Evolutionary conservation across 1,140 invertebrate species (phyloP), one percentile per base, ranked within the genome.

Genomic region (Hydropsyche tenuis): DNA sequence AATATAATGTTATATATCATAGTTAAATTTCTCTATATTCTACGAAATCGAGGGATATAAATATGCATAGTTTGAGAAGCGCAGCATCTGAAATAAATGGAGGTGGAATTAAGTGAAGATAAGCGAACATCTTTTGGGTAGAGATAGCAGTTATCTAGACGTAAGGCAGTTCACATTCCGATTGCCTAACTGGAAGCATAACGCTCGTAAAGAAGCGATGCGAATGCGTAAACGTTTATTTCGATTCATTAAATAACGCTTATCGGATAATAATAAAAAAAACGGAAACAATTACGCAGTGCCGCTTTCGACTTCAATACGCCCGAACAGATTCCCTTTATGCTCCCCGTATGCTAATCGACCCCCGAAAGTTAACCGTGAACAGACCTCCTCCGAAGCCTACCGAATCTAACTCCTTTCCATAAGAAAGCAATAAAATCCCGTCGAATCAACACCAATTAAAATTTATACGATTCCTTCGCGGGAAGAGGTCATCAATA

Each of bases 51-150:
- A 37, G 30, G 3, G 9, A 4, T 37, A 37, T 53, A 11, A 12
- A 20, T 53, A 7, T 18, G 5, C 9, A 25, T n/a, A 43, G 63
- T 65, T 65, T 65, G 63, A 65, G 63, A 65, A 65, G 30, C 63
- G 63, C 63, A 65, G 12, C 23, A 65, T 45, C 23, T 14, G 30
- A 43, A 65, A 65, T 65, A 42, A 65, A 65, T 23, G 12, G 63
- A 45, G 27, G 63, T 65, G 30, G 37, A 65, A 65, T 65, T 65
- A 65, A 65, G 30, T 14, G 30, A 65, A 65, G 63, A 65, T 65
- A 65, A 65, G 30, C 14, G 42, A 43, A 43, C 63, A 65, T 65
- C 63, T 65, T 18, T 42, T 20, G 9, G 22, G 20, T 60, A 60
- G 56, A 60, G 56, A 60, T 60, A 25, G 23, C 56, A 25, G 18